Evolutionary conservation across 1,140 invertebrate species (phyloP).

Genomic region (Rhyacophila brunnea): DNA sequence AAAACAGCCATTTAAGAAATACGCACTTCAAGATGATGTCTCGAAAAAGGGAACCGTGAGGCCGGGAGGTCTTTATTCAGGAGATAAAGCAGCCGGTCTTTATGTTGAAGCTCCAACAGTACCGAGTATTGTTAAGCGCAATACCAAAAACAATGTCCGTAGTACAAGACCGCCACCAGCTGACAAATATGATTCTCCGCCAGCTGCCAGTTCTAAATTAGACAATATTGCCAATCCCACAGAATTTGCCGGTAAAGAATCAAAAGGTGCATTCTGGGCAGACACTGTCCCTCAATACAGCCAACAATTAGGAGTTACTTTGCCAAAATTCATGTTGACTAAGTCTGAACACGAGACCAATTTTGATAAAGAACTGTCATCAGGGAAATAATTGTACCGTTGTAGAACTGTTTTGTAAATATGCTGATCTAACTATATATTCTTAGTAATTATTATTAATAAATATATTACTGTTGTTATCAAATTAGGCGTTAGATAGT

Average conservation of each 20-base stretch:
- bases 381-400: conserved; percentile 10
- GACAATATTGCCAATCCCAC: conserved; percentile 50
- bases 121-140: conserved; percentile 13
- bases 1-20: conserved; percentile 30
- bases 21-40: conserved; percentile 9
- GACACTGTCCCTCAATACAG: conserved; percentile 66
- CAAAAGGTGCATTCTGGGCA: conserved; percentile 57
- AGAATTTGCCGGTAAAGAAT: conserved; percentile 52
- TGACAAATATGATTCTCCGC: conserved; percentile 29
- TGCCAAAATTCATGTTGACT: conserved; percentile 67
- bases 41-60: conserved; percentile 10
- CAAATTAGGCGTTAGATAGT: too few relatives aligned
- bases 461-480: too few relatives aligned
- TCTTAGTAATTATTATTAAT: too few relatives aligned
- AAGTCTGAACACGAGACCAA: conserved; percentile 65
- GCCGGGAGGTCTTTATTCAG: conserved; percentile 3
- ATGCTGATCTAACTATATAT: too few relatives aligned
- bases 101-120: conserved; percentile 10
- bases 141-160: conserved; percentile 8
- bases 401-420: background rate
- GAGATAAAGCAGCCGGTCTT: conserved; percentile 1
- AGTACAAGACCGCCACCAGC: conserved; percentile 6
- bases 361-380: conserved; percentile 57
- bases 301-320: conserved; percentile 58
- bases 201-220: conserved; percentile 19